Percentiles rank a stretch among this genome's conserved stretches.
phyloP scores from a whole-genome alignment of 2,888 invertebrate species.

The Hirudinaria manillensis region DNA sequence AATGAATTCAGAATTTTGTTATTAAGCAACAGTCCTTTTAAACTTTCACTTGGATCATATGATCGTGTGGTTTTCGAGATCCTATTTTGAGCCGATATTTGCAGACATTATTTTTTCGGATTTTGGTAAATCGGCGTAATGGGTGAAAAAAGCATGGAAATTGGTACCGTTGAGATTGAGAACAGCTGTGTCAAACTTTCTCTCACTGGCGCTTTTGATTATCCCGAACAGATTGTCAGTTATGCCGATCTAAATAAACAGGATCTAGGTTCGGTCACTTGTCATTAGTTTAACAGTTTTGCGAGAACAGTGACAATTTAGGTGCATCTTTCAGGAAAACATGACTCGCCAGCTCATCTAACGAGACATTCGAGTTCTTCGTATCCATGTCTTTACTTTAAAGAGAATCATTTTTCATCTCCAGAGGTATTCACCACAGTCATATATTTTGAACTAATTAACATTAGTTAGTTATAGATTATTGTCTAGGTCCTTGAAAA shows the following conservation, averaged over 20 bases:
- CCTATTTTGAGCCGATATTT: too few relatives aligned
- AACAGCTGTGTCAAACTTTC: conserved; percentile 1
- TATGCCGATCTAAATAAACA: too few relatives aligned
- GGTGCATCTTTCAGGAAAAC: background rate
- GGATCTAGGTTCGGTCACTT: too few relatives aligned
- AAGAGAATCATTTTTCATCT: conserved; percentile 14
- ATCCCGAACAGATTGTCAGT: background rate
- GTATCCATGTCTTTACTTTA: background rate
- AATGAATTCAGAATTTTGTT: too few relatives aligned
- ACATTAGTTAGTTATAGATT: background rate
- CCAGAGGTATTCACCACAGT: background rate
- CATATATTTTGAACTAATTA: background rate
- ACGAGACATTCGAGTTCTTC: background rate
- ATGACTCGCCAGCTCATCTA: background rate
- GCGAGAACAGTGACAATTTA: background rate
- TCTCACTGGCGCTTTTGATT: background rate
- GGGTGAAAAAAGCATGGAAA: background rate
- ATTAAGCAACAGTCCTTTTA: too few relatives aligned
- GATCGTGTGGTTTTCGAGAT: too few relatives aligned
- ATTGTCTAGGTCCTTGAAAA: background rate
- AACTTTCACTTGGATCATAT: too few relatives aligned
- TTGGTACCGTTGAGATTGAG: background rate
- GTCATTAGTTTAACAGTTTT: background rate
- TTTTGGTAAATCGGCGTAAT: background rate
- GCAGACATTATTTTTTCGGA: background rate